Evolutionary conservation across 1,140 invertebrate species (phyloP).

Genomic region (Cylas formicarius): DNA sequence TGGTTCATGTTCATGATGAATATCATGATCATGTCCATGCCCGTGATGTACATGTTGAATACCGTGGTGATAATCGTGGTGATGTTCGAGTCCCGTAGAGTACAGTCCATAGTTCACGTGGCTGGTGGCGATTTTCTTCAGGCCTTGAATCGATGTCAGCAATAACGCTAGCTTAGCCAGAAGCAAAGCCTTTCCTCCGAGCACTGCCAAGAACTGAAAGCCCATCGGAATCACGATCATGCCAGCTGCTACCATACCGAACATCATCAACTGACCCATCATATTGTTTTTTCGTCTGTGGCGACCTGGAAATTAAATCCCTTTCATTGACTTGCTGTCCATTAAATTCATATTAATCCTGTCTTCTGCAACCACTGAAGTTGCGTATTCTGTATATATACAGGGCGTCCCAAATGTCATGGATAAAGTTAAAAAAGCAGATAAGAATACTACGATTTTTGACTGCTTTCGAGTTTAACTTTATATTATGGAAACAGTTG

Average conservation of each 20-base stretch:
- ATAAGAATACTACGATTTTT: no score
- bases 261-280: constrained; percentile 64
- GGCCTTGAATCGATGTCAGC: constrained; percentile 66
- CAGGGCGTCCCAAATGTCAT: no score
- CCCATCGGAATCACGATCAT: constrained; percentile 67
- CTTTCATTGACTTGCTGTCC: no score
- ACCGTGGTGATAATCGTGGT: constrained; percentile 8
- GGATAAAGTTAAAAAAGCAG: no score
- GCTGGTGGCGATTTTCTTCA: constrained; percentile 49
- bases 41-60: background rate
- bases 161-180: constrained; percentile 69
- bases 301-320: constrained; percentile 18
- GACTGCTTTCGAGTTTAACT: no score
- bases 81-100: constrained; percentile 19
- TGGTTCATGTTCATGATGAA: no score
- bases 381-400: no score
- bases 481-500: no score
- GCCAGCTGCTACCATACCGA: constrained; percentile 61
- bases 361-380: no score
- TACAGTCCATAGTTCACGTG: constrained; percentile 39
- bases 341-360: no score
- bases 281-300: constrained; percentile 21
- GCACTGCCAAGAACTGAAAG: constrained; percentile 66
- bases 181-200: constrained; percentile 67
- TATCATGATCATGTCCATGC: no score